A percentile compares a stretch with the other conserved stretches of the same genome.
Conservation (phyloP, 1,140 invertebrate species). For the Drosophila watanabei region DNA sequence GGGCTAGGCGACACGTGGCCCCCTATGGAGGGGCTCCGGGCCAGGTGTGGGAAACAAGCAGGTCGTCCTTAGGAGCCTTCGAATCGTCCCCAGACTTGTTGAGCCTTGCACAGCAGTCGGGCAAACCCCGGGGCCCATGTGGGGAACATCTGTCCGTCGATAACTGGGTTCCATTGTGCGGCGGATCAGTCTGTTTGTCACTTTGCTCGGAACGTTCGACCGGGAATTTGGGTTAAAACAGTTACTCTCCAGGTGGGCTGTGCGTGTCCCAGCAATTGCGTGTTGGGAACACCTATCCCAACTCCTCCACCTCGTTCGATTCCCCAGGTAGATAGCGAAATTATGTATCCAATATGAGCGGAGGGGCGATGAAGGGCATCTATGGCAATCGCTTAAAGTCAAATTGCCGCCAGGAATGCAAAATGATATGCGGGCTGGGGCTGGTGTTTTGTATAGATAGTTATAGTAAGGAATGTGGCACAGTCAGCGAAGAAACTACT, state of each 20-base stretch:
- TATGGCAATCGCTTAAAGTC: slow-evolving; percentile 26
- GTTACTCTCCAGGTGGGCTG: slow-evolving; percentile 31
- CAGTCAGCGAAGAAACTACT: slow-evolving; percentile 9
- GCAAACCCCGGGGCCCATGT: neutral
- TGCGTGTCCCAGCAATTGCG: slow-evolving; percentile 43
- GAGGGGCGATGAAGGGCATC: neutral
- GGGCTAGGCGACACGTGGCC: slow-evolving; percentile 37
- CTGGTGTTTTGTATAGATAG: slow-evolving; percentile 8
- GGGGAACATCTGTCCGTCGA: slow-evolving; percentile 30
- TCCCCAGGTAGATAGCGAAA: slow-evolving; percentile 56
- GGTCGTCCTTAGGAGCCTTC: neutral
- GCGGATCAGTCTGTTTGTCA: slow-evolving; percentile 36
- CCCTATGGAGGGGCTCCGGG: slow-evolving; percentile 2
- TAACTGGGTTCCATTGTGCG: slow-evolving; percentile 26
- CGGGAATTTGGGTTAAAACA: slow-evolving; percentile 40
- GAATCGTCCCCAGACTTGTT: slow-evolving; percentile 37
- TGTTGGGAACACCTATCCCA: slow-evolving; percentile 45
- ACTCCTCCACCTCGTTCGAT: slow-evolving; percentile 35
- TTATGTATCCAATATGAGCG: slow-evolving; percentile 49
- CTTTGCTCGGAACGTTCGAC: slow-evolving; percentile 4
- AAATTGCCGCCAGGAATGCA: slow-evolving; percentile 52
- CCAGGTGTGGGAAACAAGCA: slow-evolving; percentile 32
- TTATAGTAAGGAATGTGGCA: slow-evolving; percentile 5
- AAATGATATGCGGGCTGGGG: slow-evolving; percentile 42
- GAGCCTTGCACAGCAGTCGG: slow-evolving; percentile 21